Percentiles rank a stretch among this genome's conserved stretches.
Evolutionary conservation across 2,113 vertebrate genomes (phyloP).

Genomic region (Ploceus nigricollis): DNA sequence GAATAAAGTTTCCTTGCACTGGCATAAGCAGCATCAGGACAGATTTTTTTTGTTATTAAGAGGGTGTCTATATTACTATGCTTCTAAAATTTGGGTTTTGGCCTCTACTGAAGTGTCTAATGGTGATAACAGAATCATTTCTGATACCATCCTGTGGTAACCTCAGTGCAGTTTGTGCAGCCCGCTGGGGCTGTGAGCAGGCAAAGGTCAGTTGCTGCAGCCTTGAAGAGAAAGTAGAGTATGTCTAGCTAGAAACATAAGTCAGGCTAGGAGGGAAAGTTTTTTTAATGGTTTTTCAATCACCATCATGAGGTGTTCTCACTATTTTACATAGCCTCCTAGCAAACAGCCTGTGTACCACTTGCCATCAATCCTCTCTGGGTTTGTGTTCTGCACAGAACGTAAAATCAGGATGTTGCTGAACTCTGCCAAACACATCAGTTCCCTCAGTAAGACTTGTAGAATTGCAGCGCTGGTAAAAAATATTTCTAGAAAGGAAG

Average conservation of each 20-base stretch:
- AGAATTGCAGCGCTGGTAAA: background rate
- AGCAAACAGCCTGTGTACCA: background rate
- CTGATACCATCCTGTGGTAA: background rate
- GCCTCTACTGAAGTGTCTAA: background rate
- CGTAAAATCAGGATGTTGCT: background rate
- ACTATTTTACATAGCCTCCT: background rate
- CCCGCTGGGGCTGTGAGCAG: rapidly evolving
- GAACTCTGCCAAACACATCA: background rate
- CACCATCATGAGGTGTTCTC: background rate
- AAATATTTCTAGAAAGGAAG: conserved; percentile 43
- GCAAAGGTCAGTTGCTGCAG: background rate
- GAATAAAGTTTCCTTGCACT: background rate
- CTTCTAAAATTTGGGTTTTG: background rate
- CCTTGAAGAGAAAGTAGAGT: background rate
- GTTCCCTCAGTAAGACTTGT: background rate
- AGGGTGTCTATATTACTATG: background rate
- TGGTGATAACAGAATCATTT: rapidly evolving
- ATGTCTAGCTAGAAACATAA: background rate
- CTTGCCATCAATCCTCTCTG: background rate
- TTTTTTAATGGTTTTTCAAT: background rate
- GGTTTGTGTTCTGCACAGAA: background rate
- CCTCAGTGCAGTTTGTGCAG: background rate
- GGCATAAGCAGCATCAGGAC: background rate
- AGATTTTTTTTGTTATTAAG: background rate
- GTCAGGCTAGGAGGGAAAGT: background rate